phyloP scores from a whole-genome alignment of 2,797 vertebrate species.

The Etheostoma nigrum region DNA sequence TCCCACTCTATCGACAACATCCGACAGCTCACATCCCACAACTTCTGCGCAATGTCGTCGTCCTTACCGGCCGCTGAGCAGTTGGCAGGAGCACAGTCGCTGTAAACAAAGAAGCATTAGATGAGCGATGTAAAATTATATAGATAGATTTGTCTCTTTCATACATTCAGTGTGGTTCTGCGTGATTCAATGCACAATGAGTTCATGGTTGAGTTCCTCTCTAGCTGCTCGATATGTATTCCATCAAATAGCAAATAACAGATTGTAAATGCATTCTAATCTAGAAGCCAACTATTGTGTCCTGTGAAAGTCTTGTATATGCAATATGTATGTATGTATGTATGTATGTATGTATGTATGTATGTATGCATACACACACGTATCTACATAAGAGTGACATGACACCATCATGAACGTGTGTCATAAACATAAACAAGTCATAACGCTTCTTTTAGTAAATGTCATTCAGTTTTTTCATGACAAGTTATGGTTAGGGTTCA shows the following conservation, averaged over 20 bases:
- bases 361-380: too few species aligned
- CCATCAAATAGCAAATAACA: background rate
- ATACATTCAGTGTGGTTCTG: background rate
- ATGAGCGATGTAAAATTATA: background rate
- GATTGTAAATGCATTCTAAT: too few species aligned
- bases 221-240: background rate
- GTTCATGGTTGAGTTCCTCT: background rate
- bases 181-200: background rate
- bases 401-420: too few species aligned
- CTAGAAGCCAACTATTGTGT: too few species aligned
- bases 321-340: too few species aligned
- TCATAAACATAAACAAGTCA: too few species aligned
- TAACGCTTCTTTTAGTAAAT: too few species aligned
- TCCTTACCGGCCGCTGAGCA: slow-evolving; percentile 73
- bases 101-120: slow-evolving; percentile 39
- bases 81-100: slow-evolving; percentile 81
- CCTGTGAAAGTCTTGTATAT: background rate
- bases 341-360: too few species aligned
- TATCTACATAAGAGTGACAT: too few species aligned
- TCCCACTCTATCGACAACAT: slow-evolving; percentile 81
- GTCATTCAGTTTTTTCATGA: too few species aligned
- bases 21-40: slow-evolving; percentile 85
- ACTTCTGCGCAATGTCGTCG: slow-evolving; percentile 75
- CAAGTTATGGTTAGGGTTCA: too few species aligned
- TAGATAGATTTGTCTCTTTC: too few species aligned